Evolutionary conservation across 2,888 invertebrate genomes (phyloP), one percentile per base, ranked within the genome.

Genomic region (Argynnis bischoffii): DNA sequence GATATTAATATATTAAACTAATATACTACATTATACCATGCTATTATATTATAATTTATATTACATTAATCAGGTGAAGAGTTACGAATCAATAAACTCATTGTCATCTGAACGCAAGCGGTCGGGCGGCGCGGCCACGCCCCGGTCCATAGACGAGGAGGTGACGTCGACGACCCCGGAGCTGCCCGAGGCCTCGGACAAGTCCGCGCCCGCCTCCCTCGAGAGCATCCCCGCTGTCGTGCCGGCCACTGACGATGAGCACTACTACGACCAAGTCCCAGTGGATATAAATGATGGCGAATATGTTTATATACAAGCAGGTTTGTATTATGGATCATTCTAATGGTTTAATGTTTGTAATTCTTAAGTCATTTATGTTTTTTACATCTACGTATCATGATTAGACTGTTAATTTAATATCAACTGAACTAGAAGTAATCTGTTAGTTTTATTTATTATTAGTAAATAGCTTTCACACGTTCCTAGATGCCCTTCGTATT

Each of bases 281-380:
- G 90, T 94, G 59, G 96, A 95, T 73, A 92, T 93, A 59, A 93
- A 93, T 73, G 95, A 95, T 75, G 96, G 96, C 64, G 96, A 96
- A 91, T 96, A 96, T 81, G 95, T 96, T 74, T 95, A 95, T 78
- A 95, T 96, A 71, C 95, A 95, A 90, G 95, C 95, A 67, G 95
- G 95, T 87, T 59, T 47, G 57, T 48, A 47, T 47, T 21, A 8
- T 47, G 18, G 18, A 0, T 21, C 14, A 6, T 55, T n/a, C 6
- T 16, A 6, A 35, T 41, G 18, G 5, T 41, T 18, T 14, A 5
- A 56, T 16, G n/a, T 0, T 18, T 16, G 13, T 15, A 41, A 11
- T 55, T 2, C 1, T 41, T 41, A 11, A 41, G 8, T 41, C 8
- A 41, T 11, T 41, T 41, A 3, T 41, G 35, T 4, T 26, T 26